phyloP scores from a whole-genome alignment of 2,888 invertebrate genomes.

The Euplexia lucipara region DNA sequence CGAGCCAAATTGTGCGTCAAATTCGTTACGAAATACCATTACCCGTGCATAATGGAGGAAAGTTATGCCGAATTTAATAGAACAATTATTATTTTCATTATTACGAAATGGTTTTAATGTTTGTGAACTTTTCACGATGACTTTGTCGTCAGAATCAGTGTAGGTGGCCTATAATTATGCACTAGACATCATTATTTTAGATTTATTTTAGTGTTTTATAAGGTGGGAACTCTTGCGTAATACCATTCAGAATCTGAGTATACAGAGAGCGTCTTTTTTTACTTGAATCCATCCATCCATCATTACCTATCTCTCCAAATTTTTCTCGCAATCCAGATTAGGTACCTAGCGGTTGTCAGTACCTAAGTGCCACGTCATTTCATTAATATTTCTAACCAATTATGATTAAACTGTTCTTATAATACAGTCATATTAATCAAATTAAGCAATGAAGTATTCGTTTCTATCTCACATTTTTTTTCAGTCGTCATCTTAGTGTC shows the following conservation, averaged over 20 bases:
- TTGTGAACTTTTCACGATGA: constrained; percentile 48
- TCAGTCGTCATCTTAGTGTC: not conserved
- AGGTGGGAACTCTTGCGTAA: not conserved
- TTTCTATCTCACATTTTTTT: too few relatives aligned
- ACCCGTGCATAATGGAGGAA: constrained; percentile 71
- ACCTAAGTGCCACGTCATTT: too few relatives aligned
- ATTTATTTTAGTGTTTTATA: not conserved
- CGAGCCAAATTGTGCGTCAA: constrained; percentile 67
- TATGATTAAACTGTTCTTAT: not conserved
- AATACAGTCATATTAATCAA: too few relatives aligned
- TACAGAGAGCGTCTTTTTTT: not conserved
- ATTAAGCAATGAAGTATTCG: too few relatives aligned
- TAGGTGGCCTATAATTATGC: constrained; percentile 5
- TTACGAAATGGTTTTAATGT: constrained; percentile 57
- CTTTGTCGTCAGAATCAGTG: constrained; percentile 16
- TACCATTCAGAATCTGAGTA: not conserved
- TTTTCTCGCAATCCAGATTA: not conserved
- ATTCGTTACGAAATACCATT: constrained; percentile 71
- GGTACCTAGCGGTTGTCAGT: too few relatives aligned
- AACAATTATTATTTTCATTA: constrained; percentile 56
- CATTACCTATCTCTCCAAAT: not conserved
- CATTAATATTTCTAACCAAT: too few relatives aligned
- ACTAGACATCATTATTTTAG: not conserved
- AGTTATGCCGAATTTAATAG: constrained; percentile 63
- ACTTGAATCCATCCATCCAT: not conserved